Base-by-base conservation (phyloP, 1,140 invertebrate genomes). In the Bombus turneri region DNA sequence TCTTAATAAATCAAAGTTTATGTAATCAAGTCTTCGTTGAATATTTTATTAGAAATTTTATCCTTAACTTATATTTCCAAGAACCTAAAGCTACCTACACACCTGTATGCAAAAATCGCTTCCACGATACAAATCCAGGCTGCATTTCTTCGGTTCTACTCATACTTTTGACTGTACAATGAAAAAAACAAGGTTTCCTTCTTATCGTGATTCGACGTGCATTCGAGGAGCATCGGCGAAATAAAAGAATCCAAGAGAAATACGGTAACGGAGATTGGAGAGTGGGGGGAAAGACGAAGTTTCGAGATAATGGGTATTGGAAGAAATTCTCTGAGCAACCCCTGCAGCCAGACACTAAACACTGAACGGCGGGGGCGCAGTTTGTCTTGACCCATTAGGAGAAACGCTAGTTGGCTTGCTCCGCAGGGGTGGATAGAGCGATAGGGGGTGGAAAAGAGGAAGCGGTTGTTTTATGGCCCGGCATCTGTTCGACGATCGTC, bases 401-500 rank as follows among this genome's bases (percentile, higher is more conserved):
- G 94, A 93, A 94, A 94, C 91, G 94, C 93, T 95, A 93, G 94
- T 95, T 95, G 93, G 94, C 93, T 93, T 91, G 90, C 91, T 93
- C 81, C 89, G 85, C 69, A 85, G 89, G 87, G 85, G 72, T 87
- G 89, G 88, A 85, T 91, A 88, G 90, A 90, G 87, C 85, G 91
- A 92, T 92, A 91, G 91, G 92, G 92, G 91, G 91, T 92, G 90
- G 93, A 92, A 93, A 93, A 91, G 90, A 93, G 93, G 94, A 94
- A 94, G 93, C 88, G 92, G 91, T 94, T 95, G 94, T 95, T 95
- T 95, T 95, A 95, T 95, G 92, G 92, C 93, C 91, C 92, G 92
- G 94, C 95, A 95, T 95, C 95, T 95, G 94, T 95, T 95, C 95
- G 95, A 95, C 95, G 95, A 95, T 95, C 95, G 94, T 95, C 94